Base-by-base conservation (phyloP, 30 jellyfish, hydroid and myxozoan genomes). In the Turritopsis rubra region DNA sequence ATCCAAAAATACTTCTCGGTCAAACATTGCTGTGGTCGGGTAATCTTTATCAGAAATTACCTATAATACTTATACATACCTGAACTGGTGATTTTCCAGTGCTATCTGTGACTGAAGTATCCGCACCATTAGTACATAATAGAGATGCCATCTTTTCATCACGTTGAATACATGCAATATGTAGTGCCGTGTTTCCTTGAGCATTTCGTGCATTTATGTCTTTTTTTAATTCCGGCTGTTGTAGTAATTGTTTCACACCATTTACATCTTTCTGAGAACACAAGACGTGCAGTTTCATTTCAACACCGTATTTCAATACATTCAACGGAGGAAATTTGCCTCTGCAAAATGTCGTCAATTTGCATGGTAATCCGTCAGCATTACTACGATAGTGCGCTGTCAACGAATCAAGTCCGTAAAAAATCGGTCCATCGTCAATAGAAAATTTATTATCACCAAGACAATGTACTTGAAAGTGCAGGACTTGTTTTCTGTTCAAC, bases 321-420 rank as follows among this genome's bases (percentile, higher is more conserved):
- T 86, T 84, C 60, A 86, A 82, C 16, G 97, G 97, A 21, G 97
- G 96, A 19, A 86, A 29, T 23, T 82, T 22, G 31, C 97, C 97
- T 13, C 83, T 52, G 28, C 94, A 86, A 85, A 86, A 87, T 22
- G 88, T 71, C 21, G 95, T 82, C 75, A 91, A 80, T 72, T 87
- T 83, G 71, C 93, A 91, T 9, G 97, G 97, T 28, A 91, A 77
- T 26, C 97, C 97, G 72, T 91, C 97, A 0, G 97, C 75, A n/a
- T 54, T 82, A 8, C 79, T 88, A 78, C 85, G 84, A 66, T 91
- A 91, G 71, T 91, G 96, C 0, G 93, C 75, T 28, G 85, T 81
- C 52, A 91, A 73, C 4, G 96, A 66, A 72, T 91, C 97, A 3
- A 91, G 88, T 27, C 97, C 97, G 52, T 91, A 92, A 79, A 91